These are phyloP conservation scores for Bombus polaris DNA, from an alignment of 1,140 invertebrate genomes.

Conservation along the genomic window DNA sequence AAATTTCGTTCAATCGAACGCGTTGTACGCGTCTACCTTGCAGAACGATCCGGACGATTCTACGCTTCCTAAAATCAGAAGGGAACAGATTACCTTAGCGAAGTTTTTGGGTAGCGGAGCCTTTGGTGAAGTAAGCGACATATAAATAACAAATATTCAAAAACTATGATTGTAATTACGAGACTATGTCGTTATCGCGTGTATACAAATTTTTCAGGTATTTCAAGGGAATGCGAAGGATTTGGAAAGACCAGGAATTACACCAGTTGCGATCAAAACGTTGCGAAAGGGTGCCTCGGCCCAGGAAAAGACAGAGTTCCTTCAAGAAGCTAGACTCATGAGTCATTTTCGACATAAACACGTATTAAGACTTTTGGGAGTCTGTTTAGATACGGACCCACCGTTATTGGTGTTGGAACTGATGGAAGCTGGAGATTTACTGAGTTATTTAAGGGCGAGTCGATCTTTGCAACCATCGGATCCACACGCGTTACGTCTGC, in stretches of 20 bases:
- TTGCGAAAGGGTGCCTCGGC: constrained; percentile 95
- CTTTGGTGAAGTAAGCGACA: constrained; percentile 91
- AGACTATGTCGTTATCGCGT: not conserved
- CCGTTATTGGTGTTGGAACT: constrained; percentile 97
- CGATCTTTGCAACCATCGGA: constrained; percentile 84
- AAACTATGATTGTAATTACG: not conserved
- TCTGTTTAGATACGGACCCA: constrained; percentile 96
- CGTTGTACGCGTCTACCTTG: constrained; percentile 88
- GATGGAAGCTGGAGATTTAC: constrained; percentile 97
- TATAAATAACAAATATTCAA: not conserved
- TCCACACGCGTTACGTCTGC: constrained; percentile 86
- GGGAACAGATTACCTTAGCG: constrained; percentile 91
- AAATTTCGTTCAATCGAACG: constrained; percentile 91
- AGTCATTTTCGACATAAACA: constrained; percentile 98
- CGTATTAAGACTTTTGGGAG: constrained; percentile 95
- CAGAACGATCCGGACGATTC: constrained; percentile 85
- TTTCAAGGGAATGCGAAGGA: constrained; percentile 93
- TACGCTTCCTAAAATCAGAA: constrained; percentile 91
- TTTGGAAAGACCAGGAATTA: constrained; percentile 83
- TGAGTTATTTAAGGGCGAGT: constrained; percentile 93
- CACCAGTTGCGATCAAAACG: constrained; percentile 86
- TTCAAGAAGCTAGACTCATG: constrained; percentile 98
- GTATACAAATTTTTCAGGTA: constrained; percentile 79
- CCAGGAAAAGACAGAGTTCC: constrained; percentile 95
- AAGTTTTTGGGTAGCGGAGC: constrained; percentile 97